Evolutionary conservation across 2,113 vertebrate genomes (phyloP).

Genomic region (chimpanzee (Pan troglodytes)): NHGRI_mPanTro3-v2.1_pri NC_072403.2:178664001-178664500

Average conservation of each 20-base stretch:
- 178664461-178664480: not conserved
- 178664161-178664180: too few relatives aligned
- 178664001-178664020: not conserved
- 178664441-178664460: not conserved
- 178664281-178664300: not conserved
- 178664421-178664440: not conserved
- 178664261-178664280: fast-evolving
- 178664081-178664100: fast-evolving
- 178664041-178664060: fast-evolving
- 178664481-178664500: not conserved
- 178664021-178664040: too few relatives aligned
- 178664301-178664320: not conserved
- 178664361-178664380: too few relatives aligned
- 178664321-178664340: not conserved
- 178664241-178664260: fast-evolving
- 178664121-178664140: not conserved
- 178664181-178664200: fast-evolving
- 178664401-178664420: not conserved
- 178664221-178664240: not conserved
- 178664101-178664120: not conserved
- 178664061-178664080: not conserved
- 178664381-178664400: fast-evolving
- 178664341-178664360: not conserved
- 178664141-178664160: not conserved
- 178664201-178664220: not conserved